Evolutionary conservation across 30 jellyfish, hydroid and myxozoan species (phyloP).

Genomic region (Nemopilema nomurai): DNA sequence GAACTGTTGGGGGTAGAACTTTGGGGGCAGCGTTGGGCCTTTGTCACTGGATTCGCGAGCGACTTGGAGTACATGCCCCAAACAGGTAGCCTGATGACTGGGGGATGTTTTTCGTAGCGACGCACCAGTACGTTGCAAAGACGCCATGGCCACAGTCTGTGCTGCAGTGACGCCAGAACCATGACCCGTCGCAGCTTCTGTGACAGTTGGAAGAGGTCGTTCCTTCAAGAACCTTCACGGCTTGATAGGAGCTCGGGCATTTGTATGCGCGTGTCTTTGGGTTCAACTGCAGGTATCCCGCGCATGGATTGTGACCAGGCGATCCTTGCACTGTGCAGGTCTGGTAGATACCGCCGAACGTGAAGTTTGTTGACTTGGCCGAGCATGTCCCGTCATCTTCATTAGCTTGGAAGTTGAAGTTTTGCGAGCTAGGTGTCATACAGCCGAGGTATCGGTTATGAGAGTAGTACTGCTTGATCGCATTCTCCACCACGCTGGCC

Average conservation of each 20-base stretch:
- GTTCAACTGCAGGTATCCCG: slow-evolving; percentile 53
- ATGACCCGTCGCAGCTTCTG: slow-evolving; percentile 67
- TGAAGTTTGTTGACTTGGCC: slow-evolving; percentile 55
- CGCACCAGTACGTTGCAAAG: slow-evolving; percentile 73
- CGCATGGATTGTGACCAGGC: slow-evolving; percentile 53
- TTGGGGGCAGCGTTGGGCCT: slow-evolving; percentile 75
- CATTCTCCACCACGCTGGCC: slow-evolving; percentile 54
- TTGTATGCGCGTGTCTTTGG: slow-evolving; percentile 78
- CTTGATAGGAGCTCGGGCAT: slow-evolving; percentile 59
- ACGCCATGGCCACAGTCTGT: slow-evolving; percentile 68
- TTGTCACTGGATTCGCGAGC: slow-evolving; percentile 70
- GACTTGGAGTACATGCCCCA: slow-evolving; percentile 78
- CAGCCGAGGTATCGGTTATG: slow-evolving; percentile 74
- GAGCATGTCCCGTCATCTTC: slow-evolving; percentile 78
- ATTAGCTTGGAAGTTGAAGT: slow-evolving; percentile 72
- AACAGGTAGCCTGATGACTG: slow-evolving; percentile 71
- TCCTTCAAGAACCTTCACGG: slow-evolving; percentile 49
- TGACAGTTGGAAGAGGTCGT: slow-evolving; percentile 70
- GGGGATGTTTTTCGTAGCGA: slow-evolving; percentile 50
- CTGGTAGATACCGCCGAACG: slow-evolving; percentile 82
- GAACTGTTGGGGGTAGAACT: slow-evolving; percentile 63
- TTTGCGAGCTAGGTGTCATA: slow-evolving; percentile 53
- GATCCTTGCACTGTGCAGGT: slow-evolving; percentile 65
- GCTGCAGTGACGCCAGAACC: slow-evolving; percentile 71
- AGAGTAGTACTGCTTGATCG: slow-evolving; percentile 63